Base-by-base conservation (phyloP, 2,888 invertebrate species). In the Luperina nickerlii region DNA sequence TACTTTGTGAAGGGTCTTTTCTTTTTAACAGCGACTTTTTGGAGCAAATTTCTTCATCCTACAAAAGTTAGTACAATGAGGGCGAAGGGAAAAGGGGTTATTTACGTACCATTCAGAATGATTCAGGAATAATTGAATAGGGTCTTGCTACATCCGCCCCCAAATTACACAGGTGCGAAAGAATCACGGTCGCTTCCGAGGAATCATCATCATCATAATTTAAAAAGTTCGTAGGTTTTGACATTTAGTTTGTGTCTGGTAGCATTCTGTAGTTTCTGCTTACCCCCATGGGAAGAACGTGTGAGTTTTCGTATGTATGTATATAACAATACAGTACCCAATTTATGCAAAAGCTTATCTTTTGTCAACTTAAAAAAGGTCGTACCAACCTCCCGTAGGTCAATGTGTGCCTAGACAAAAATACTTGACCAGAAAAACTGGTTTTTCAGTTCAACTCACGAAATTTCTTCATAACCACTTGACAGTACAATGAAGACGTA, bases 61-160 rank as follows among this genome's bases (percentile, higher is more conserved):
- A 71, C 70, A 79, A 38, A 65, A 69, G 42, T 82, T 68, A 42
- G 38, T 65, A 85, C 74, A 85, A 82, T 72, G 38, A 42, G 32
- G 48, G n/a, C n/a, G 38, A 57, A 72, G 68, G 32, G 42, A 63
- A 84, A 80, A 51, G 78, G 78, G 80, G 69, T 69, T 77, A 77
- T 75, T 82, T 83, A 83, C 38, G 66, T 76, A 73, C 62, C 87
- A 75, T 62, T 70, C 42, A 75, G 32, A 76, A 73, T 74, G 42
- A 84, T 66, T 91, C 91, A 72, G 74, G 84, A 83, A 71, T 75
- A 79, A 84, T 74, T 83, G 70, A 84, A 76, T 60, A 65, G 66
- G 45, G 45, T 51, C 27, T 68, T 38, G 32, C 15, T 67, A 74
- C 51, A 32, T 62, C 74, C 45, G 8, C 51, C 45, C n/a, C 63